These are phyloP conservation scores for Harpagifer antarcticus DNA, from an alignment of 2,797 vertebrate species.

Conservation along the genomic window DNA sequence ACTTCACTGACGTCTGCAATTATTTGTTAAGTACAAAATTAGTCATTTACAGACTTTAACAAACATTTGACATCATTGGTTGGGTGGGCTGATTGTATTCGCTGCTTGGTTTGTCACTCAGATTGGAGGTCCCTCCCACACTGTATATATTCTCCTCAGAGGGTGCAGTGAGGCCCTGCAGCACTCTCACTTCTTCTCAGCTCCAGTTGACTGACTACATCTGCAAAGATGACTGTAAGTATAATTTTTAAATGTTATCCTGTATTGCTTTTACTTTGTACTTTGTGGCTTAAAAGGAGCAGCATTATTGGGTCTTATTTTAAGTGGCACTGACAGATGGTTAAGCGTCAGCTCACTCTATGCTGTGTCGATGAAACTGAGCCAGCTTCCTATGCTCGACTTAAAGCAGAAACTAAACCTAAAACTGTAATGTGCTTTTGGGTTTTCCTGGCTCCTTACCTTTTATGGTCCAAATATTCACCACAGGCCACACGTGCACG, in stretches of 20 bases:
- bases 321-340: constrained; percentile 21
- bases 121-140: constrained; percentile 36
- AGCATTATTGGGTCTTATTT: neutral
- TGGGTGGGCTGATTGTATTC: constrained; percentile 27
- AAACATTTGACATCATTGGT: constrained; percentile 28
- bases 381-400: constrained; percentile 7
- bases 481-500: neutral
- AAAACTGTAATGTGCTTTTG: neutral
- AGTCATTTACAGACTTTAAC: constrained; percentile 28
- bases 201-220: constrained; percentile 26
- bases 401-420: neutral
- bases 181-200: constrained; percentile 29
- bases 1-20: constrained; percentile 12
- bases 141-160: constrained; percentile 46
- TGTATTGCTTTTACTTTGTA: neutral
- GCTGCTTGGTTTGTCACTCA: constrained; percentile 55
- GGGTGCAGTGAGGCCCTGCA: constrained; percentile 50
- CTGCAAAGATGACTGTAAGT: constrained; percentile 76
- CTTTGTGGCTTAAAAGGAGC: neutral
- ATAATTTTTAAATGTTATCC: neutral
- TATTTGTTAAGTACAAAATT: constrained; percentile 26
- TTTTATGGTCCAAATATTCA: constrained; percentile 76
- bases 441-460: constrained; percentile 22
- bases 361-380: constrained; percentile 1
- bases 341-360: constrained; percentile 8